Conservation (phyloP, 1,140 invertebrate genomes). For the Drosophila takahashii region DNA sequence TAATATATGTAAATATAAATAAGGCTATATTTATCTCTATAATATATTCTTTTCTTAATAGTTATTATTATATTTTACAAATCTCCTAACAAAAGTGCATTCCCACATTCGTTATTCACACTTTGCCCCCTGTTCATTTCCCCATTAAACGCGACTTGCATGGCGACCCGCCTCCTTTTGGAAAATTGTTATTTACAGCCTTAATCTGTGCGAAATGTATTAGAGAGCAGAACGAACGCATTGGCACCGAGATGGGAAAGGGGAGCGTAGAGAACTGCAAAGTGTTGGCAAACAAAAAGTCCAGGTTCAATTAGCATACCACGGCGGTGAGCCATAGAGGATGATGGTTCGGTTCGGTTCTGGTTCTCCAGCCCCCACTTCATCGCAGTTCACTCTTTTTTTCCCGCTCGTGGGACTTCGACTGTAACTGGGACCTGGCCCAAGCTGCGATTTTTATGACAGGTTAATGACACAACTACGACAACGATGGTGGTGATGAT, state of each 20-base stretch:
- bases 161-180: constrained; percentile 45
- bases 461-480: constrained; percentile 74
- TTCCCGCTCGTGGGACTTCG: constrained; percentile 50
- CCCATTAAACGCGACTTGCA: constrained; percentile 52
- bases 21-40: neutral
- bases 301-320: constrained; percentile 76
- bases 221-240: constrained; percentile 66
- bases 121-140: constrained; percentile 13
- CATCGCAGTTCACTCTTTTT: constrained; percentile 2
- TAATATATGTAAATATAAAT: too few species aligned
- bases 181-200: constrained; percentile 79
- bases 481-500: constrained; percentile 16
- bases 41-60: neutral
- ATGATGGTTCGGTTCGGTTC: constrained; percentile 10
- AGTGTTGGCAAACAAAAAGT: constrained; percentile 77
- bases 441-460: constrained; percentile 76
- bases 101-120: constrained; percentile 33
- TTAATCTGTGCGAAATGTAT: constrained; percentile 79
- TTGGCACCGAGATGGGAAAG: constrained; percentile 11
- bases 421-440: constrained; percentile 41
- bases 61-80: too few species aligned
- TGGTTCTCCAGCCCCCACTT: neutral
- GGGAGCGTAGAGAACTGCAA: constrained; percentile 42
- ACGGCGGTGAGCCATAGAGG: constrained; percentile 60
- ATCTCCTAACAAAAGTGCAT: constrained; percentile 40